A percentile compares a stretch with the other conserved stretches of the same genome.
phyloP scores from a whole-genome alignment of 2,888 invertebrate species.

The Eulithis prunata region DNA sequence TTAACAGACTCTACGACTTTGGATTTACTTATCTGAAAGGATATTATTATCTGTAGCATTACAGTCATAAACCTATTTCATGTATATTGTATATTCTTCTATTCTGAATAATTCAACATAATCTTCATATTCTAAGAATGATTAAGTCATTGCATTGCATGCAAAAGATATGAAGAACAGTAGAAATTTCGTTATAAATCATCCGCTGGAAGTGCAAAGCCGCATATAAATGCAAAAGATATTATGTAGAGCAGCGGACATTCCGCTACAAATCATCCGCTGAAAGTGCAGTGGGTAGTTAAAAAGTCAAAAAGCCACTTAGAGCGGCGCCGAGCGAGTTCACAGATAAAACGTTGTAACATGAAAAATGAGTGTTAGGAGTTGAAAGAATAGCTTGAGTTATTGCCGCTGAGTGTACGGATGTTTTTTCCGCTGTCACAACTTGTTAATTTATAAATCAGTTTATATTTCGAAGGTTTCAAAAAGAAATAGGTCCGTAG shows the following conservation, averaged over 20 bases:
- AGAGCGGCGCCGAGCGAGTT: constrained; percentile 69
- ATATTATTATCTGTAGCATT: too few relatives aligned
- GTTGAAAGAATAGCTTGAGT: constrained; percentile 65
- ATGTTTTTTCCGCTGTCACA: constrained; percentile 56
- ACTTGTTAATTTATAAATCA: constrained; percentile 42
- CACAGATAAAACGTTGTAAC: constrained; percentile 68
- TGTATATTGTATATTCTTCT: too few relatives aligned
- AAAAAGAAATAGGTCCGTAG: too few relatives aligned
- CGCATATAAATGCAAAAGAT: neutral
- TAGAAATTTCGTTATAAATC: constrained; percentile 2
- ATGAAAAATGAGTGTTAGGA: constrained; percentile 70
- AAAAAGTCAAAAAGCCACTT: constrained; percentile 72
- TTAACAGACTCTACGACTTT: too few relatives aligned
- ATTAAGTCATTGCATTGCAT: too few relatives aligned
- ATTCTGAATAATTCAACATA: too few relatives aligned
- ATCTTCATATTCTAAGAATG: too few relatives aligned
- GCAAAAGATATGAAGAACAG: too few relatives aligned
- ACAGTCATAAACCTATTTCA: too few relatives aligned
- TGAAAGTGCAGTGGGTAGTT: constrained; percentile 27
- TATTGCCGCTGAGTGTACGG: constrained; percentile 59
- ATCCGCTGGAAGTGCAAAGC: constrained; percentile 22
- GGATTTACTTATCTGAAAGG: too few relatives aligned
- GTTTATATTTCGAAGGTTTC: neutral
- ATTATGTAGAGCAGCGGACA: neutral
- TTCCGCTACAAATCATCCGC: constrained; percentile 20